These are phyloP conservation scores for Diorhabda sublineata DNA, from an alignment of 1,140 invertebrate species.

Conservation along the genomic window DNA sequence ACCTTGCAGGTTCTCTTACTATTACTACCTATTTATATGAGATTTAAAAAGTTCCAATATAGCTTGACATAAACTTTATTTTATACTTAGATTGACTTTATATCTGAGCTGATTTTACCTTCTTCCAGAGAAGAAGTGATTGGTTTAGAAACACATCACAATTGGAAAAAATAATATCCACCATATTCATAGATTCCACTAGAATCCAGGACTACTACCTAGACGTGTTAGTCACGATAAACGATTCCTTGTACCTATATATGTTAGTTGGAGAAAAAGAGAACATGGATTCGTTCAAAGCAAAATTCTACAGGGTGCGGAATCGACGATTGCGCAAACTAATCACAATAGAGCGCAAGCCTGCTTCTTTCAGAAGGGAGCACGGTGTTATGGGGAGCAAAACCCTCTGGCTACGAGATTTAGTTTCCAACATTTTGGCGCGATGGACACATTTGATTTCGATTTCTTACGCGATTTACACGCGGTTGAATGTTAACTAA, in stretches of 20 bases:
- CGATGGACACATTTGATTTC: constrained; percentile 4
- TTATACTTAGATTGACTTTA: too few relatives aligned
- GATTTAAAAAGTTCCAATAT: too few relatives aligned
- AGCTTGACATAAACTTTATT: too few relatives aligned
- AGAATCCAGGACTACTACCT: background rate
- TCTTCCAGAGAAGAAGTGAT: too few relatives aligned
- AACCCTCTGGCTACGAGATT: constrained; percentile 15
- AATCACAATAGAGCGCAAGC: constrained; percentile 4
- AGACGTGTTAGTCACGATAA: constrained; percentile 14
- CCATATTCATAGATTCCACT: too few relatives aligned
- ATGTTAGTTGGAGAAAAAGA: constrained; percentile 13
- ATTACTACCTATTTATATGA: too few relatives aligned
- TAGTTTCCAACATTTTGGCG: constrained; percentile 12
- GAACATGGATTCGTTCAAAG: constrained; percentile 14
- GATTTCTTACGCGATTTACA: constrained; percentile 3
- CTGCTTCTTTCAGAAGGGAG: constrained; percentile 11
- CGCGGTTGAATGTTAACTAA: constrained; percentile 6
- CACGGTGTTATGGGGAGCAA: constrained; percentile 7
- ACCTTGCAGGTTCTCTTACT: too few relatives aligned
- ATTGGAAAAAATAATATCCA: too few relatives aligned
- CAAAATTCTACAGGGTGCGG: constrained; percentile 14
- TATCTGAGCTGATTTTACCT: too few relatives aligned
- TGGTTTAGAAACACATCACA: too few relatives aligned
- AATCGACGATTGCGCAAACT: constrained; percentile 7
- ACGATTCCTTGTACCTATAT: constrained; percentile 17